Evolutionary conservation across 1,140 invertebrate species (phyloP), one percentile per base, ranked within the genome.

Genomic region (Chymomyza costata): DNA sequence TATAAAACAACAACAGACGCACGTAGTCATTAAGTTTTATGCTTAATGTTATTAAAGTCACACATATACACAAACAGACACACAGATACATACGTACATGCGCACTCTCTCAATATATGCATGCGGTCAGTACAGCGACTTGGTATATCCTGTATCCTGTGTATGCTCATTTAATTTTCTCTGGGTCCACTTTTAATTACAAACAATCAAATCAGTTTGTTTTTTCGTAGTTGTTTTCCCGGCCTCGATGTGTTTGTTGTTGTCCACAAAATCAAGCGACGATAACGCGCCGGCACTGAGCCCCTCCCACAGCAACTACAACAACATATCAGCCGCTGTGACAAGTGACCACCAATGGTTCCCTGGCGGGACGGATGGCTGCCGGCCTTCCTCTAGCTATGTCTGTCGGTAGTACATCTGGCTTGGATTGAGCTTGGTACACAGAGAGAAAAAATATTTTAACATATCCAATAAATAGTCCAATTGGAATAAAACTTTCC

Each of bases 181-280:
- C 68, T 38, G 64, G 46, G 73, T 80, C 59, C 64, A 68, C 67
- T 80, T 80, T 80, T 80, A 80, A 80, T 80, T 80, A 80, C 73
- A 80, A 80, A 80, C 73, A 80, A 80, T 80, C 73, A 80, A 80
- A 80, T 80, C 73, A 80, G 74, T 58, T 80, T 80, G 73, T 68
- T 70, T 67, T 80, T 68, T 55, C 35, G 8, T 5, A 50, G 34
- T 60, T 60, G 13, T 35, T 51, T 61, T 39, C 40, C 35, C 28
- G 13, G 34, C 17, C 40, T 44, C 38, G 14, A n/a, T n/a, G n/a
- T n/a, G n/a, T n/a, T n/a, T n/a, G n/a, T n/a, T 25, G 16, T 28
- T 44, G 31, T 17, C 47, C 31, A 32, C 47, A 37, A 51, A 51
- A 30, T 21, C 43, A 35, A 35, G 32, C 6, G n/a, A n/a, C n/a